Conservation (phyloP, 1,140 invertebrate genomes). For the Laupala kohalensis region DNA sequence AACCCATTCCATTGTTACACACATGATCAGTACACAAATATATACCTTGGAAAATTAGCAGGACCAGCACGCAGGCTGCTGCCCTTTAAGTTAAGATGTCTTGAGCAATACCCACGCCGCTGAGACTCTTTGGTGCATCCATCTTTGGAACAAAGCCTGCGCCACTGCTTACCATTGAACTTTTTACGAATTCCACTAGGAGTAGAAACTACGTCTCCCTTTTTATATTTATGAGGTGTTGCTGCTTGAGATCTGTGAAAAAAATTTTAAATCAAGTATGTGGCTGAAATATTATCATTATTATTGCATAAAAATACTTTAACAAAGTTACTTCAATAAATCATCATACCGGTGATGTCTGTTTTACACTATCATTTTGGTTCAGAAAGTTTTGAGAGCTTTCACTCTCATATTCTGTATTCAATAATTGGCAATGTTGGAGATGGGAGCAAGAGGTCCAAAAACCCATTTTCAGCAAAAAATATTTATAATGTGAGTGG, state of each 20-base stretch:
- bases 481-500: no score
- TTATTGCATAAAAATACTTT: no score
- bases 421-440: no score
- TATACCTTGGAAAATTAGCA: slow-evolving; percentile 30
- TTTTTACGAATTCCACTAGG: slow-evolving; percentile 95
- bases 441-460: no score
- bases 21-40: slow-evolving; percentile 17
- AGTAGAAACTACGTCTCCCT: slow-evolving; percentile 93
- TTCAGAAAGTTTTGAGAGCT: no score
- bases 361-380: no score
- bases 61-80: slow-evolving; percentile 40
- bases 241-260: slow-evolving; percentile 66
- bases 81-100: slow-evolving; percentile 83
- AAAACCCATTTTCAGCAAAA: no score
- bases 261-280: slow-evolving; percentile 17
- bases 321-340: no score
- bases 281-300: no score
- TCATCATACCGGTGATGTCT: no score
- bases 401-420: no score
- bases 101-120: slow-evolving; percentile 85
- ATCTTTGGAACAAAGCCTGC: slow-evolving; percentile 85
- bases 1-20: no score
- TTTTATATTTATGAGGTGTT: slow-evolving; percentile 93
- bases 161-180: slow-evolving; percentile 99
- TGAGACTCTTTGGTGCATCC: slow-evolving; percentile 98